Conservation (phyloP, 2,888 invertebrate genomes). For the Suillia variegata region DNA sequence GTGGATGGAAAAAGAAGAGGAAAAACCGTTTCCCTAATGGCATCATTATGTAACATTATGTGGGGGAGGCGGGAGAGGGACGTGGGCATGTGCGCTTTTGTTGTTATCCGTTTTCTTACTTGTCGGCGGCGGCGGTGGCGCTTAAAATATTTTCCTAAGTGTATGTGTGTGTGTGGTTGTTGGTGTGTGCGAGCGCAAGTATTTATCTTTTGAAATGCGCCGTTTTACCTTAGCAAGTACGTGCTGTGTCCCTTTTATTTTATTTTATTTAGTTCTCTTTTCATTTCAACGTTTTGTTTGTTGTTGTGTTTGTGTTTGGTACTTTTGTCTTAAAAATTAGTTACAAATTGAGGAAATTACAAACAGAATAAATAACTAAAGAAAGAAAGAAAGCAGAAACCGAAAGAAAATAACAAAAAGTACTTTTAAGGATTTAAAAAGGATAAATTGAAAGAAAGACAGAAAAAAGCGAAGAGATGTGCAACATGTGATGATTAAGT, state of each 20-base stretch:
- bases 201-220: neutral
- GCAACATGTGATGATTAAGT: no score
- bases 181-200: neutral
- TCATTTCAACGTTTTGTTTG: no score
- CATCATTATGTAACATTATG: slow-evolving; percentile 38
- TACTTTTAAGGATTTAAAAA: no score
- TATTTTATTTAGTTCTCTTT: no score
- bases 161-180: slow-evolving; percentile 5
- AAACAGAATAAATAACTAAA: no score
- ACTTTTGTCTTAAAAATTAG: no score
- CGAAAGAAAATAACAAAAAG: no score
- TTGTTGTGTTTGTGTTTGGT: no score
- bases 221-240: neutral
- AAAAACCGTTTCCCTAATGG: slow-evolving; percentile 32
- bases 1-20: neutral
- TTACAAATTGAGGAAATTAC: no score
- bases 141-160: slow-evolving; percentile 25
- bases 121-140: neutral
- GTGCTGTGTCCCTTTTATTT: neutral
- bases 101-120: neutral
- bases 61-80: neutral
- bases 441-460: no score
- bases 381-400: no score
- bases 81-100: slow-evolving; percentile 12
- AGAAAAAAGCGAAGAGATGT: no score